These are phyloP conservation scores for Microctonus hyperodae DNA, from an alignment of 2,888 invertebrate genomes.

Conservation along the genomic window DNA sequence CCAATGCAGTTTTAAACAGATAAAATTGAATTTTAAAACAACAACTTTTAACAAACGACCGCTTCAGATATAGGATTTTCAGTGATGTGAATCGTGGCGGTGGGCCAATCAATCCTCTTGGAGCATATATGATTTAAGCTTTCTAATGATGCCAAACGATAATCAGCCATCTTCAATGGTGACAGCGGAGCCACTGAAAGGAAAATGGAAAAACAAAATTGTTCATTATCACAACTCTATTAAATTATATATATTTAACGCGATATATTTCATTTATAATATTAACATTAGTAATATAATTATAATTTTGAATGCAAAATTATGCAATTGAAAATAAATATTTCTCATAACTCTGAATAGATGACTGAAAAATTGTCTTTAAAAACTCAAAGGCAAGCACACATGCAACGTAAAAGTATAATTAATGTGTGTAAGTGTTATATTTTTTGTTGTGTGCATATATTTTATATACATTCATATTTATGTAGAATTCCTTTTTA, in stretches of 20 bases:
- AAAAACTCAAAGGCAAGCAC: conserved; percentile 49
- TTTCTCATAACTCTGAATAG: conserved; percentile 31
- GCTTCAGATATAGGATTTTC: conserved; percentile 81
- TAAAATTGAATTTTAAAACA: conserved; percentile 17
- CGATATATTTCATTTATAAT: conserved; percentile 11
- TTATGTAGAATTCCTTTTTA: conserved; percentile 24
- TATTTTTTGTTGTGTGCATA: conserved; percentile 38
- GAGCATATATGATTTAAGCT: conserved; percentile 64
- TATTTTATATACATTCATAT: conserved; percentile 13
- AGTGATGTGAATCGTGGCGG: conserved; percentile 78
- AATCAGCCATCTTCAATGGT: conserved; percentile 74
- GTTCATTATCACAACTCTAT: neutral
- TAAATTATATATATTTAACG: neutral
- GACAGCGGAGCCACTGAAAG: conserved; percentile 76
- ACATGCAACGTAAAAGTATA: conserved; percentile 56
- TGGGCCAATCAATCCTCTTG: conserved; percentile 65
- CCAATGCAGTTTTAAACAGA: neutral
- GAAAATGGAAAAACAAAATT: conserved; percentile 41
- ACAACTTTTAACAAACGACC: conserved; percentile 71
- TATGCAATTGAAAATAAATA: conserved; percentile 5
- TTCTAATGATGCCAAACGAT: conserved; percentile 70
- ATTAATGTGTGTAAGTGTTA: conserved; percentile 38
- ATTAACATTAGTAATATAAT: no score
- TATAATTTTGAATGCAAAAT: conserved; percentile 11
- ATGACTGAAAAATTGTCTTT: conserved; percentile 32